Base-by-base conservation (phyloP, 1,140 invertebrate species). In the Neodiprion lecontei region DNA sequence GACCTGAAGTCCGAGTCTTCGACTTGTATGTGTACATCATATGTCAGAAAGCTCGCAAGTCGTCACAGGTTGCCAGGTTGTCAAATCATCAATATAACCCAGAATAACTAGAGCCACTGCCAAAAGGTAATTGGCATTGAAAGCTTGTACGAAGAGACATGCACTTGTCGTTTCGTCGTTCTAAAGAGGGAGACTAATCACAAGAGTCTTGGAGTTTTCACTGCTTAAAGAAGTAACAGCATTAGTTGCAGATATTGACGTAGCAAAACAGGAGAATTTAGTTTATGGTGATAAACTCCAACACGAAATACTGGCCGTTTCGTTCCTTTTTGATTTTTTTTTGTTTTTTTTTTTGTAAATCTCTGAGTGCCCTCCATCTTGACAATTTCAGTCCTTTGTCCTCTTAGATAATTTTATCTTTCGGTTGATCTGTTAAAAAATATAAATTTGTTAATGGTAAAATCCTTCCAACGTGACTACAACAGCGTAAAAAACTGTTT, bases 1-100 rank as follows among this genome's bases (percentile, higher is more conserved):
- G 92, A 92, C 9, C 91, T 84, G 49, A 83, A 83, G 65, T 92
- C 84, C 14, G 92, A 87, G 78, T 93, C 87, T 8, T 87, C 86
- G 72, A 93, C 88, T 80, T 95, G 93, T 75, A 92, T 91, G 17
- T 21, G 67, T 90, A 91, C 9, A 94, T 87, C 91, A 94, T 93
- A 66, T 94, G 93, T 94, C 94, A 95, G 86, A 94, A 95, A 4
- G 93, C 94, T 84, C 94, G 91, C 0, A 95, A 85, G 86, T 95
- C 94, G 67, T 88, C 86, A 61, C 90, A 90, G 0, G 89, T 90
- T 1, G 94, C 91, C 28, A 21, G 17, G 17, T 21, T 21, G 17
- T 21, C 17, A 21, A 21, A 21, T 21, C 17, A 21, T 21, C 17
- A 1, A 21, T 21, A 21, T 21, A 21, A 21, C 17, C 17, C 17